Percentiles rank a stretch among this genome's conserved stretches.
phyloP scores from a whole-genome alignment of 2,888 invertebrate genomes.

The Idaea straminata region DNA sequence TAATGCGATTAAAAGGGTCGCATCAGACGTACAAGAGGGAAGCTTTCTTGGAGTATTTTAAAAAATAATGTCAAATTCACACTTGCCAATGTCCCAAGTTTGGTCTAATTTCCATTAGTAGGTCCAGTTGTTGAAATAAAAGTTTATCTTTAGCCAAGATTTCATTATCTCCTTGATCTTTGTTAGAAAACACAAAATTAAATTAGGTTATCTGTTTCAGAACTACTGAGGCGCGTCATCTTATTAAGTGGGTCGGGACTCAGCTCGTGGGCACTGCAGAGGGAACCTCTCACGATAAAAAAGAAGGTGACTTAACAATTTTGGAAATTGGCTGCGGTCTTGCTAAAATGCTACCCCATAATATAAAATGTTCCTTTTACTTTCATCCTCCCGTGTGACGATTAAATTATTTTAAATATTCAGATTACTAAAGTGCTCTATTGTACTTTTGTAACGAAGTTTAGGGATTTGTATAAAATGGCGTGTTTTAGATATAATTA shows the following conservation, averaged over 20 bases:
- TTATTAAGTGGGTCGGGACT: slow-evolving; percentile 94
- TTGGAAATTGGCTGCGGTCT: slow-evolving; percentile 8
- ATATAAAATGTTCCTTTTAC: background rate
- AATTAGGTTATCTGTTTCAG: slow-evolving; percentile 82
- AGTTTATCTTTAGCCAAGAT: slow-evolving; percentile 49
- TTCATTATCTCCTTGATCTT: slow-evolving; percentile 53
- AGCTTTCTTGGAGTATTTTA: slow-evolving; percentile 43
- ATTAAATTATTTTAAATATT: background rate
- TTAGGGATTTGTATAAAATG: background rate
- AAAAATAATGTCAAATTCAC: slow-evolving; percentile 45
- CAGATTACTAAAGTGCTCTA: background rate
- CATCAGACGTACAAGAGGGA: slow-evolving; percentile 48
- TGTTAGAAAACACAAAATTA: slow-evolving; percentile 60
- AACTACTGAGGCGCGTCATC: slow-evolving; percentile 92
- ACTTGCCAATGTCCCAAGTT: slow-evolving; percentile 20
- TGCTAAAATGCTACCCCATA: background rate
- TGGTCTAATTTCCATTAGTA: slow-evolving; percentile 33
- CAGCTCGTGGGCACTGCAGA: slow-evolving; percentile 95
- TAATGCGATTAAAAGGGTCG: slow-evolving; percentile 65
- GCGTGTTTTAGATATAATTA: background rate
- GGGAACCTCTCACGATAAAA: slow-evolving; percentile 90
- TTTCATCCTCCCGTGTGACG: background rate
- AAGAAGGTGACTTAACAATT: slow-evolving; percentile 71
- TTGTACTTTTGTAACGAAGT: background rate
- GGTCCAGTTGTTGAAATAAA: slow-evolving; percentile 30